Percentiles rank a stretch among this genome's conserved stretches.
phyloP scores from a whole-genome alignment of 2,888 invertebrate genomes.

The Sylvicola cinctus region DNA sequence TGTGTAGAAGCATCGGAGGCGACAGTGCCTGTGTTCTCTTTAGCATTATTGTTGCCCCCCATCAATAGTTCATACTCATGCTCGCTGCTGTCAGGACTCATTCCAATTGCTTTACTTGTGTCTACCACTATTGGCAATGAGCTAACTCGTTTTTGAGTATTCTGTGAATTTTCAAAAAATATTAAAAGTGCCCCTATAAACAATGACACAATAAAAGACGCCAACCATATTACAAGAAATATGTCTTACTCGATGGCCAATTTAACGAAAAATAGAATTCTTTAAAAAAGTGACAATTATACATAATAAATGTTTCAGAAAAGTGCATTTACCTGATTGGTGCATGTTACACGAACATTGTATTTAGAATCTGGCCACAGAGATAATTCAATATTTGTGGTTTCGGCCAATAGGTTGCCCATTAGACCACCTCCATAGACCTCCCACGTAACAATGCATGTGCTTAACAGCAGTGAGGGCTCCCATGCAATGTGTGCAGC shows the following conservation, averaged over 20 bases:
- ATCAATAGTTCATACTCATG: too few species aligned
- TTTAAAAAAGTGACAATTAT: too few species aligned
- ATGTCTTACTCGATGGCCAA: too few species aligned
- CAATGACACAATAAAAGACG: too few species aligned
- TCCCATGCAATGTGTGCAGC: slow-evolving; percentile 5
- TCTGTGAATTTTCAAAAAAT: slow-evolving; percentile 9
- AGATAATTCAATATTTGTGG: slow-evolving; percentile 55
- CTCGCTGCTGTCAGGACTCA: slow-evolving; percentile 3
- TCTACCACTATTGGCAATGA: slow-evolving; percentile 22
- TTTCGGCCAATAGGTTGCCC: slow-evolving; percentile 63
- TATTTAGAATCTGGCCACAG: slow-evolving; percentile 65
- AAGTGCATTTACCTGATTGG: slow-evolving; percentile 17
- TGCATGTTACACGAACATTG: slow-evolving; percentile 47
- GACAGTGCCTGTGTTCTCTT: too few species aligned
- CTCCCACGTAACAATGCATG: slow-evolving; percentile 69
- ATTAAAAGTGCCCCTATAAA: too few species aligned
- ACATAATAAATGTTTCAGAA: too few species aligned
- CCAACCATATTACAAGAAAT: too few species aligned
- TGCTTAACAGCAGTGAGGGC: slow-evolving; percentile 2
- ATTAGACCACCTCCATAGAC: slow-evolving; percentile 62
- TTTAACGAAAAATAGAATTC: too few species aligned
- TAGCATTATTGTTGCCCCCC: too few species aligned
- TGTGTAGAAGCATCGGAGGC: too few species aligned
- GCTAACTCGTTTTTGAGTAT: slow-evolving; percentile 21
- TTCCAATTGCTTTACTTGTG: slow-evolving; percentile 15